Evolutionary conservation across 2,797 vertebrate genomes (phyloP), one percentile per base, ranked within the genome.

Genomic region (Carapus acus): DNA sequence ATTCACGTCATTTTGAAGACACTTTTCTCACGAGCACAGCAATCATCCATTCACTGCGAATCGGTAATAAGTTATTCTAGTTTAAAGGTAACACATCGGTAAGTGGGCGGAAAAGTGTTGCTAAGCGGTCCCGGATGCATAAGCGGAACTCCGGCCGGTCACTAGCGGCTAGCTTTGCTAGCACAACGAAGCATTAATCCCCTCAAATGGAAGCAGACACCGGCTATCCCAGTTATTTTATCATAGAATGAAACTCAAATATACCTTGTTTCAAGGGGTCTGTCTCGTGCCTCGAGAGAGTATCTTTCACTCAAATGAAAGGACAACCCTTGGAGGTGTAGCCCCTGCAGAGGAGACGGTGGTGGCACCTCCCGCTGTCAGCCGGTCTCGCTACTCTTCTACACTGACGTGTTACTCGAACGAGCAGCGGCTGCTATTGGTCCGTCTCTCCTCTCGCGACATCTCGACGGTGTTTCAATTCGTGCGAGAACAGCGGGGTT

Each of bases 351-450:
- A 50, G 13, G 8, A n/a, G 59, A 61, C 60, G 48, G 62, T 29
- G 66, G 51, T 15, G 45, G 39, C 51, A 55, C 51, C 37, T 15
- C 56, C 74, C 71, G 33, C 65, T 43, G 1, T 16, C 73, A 45
- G 48, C 79, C 83, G 84, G 86, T 77, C 74, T 58, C 74, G 64
- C 42, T 50, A 33, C 72, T 73, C 48, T 17, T 16, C 53, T 76
- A 79, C 54, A 79, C 56, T 84, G 87, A 88, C 87, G 87, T 90
- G 86, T 85, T 86, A 82, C 83, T 85, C 73, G 11, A 74, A 41
- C 51, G 57, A 56, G 34, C 12, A 37, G 3, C 40, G 20, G 33
- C 13, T 62, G 20, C 74, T 33, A 88, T 87, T 87, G 86, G 84
- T 16, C 78, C 14, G 1, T 23, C 18, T 2, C 1, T 36, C 6